These are phyloP conservation scores for Parazoanthus darwini DNA, from an alignment of 92 coral and sea anemone genomes.

Conservation along the genomic window DNA sequence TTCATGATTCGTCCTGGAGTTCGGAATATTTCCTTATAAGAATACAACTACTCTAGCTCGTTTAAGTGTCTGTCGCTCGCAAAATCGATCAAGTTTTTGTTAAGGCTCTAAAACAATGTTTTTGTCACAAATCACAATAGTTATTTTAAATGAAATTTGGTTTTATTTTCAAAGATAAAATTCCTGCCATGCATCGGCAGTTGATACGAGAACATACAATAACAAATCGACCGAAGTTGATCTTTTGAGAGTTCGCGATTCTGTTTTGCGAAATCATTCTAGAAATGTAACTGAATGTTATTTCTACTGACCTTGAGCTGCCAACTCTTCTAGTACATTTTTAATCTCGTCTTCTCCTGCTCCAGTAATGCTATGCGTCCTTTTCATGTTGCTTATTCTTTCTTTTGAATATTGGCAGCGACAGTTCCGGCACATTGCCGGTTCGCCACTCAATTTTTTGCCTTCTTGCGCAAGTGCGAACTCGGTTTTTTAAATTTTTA, in stretches of 20 bases:
- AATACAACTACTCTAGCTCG: background rate
- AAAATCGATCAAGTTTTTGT: background rate
- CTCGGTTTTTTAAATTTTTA: background rate
- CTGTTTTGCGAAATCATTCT: background rate
- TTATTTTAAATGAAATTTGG: background rate
- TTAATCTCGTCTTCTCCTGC: slow-evolving; percentile 30
- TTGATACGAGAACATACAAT: background rate
- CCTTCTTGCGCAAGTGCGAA: slow-evolving; percentile 29
- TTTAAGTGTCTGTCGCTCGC: background rate
- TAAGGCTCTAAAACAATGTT: background rate
- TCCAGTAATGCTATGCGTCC: slow-evolving; percentile 2
- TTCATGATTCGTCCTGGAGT: background rate
- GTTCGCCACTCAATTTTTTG: background rate
- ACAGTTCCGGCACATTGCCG: slow-evolving; percentile 26
- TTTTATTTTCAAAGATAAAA: no score
- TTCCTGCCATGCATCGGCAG: background rate
- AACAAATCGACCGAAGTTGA: background rate
- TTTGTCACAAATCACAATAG: background rate
- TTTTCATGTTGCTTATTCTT: slow-evolving; percentile 5
- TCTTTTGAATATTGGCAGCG: background rate
- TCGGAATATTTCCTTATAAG: background rate
- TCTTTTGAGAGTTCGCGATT: background rate
- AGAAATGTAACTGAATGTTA: background rate
- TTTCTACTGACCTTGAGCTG: slow-evolving; percentile 31
- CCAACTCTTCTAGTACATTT: slow-evolving; percentile 18